phyloP scores from a whole-genome alignment of 1,140 invertebrate species.

The Drosophila ficusphila region DNA sequence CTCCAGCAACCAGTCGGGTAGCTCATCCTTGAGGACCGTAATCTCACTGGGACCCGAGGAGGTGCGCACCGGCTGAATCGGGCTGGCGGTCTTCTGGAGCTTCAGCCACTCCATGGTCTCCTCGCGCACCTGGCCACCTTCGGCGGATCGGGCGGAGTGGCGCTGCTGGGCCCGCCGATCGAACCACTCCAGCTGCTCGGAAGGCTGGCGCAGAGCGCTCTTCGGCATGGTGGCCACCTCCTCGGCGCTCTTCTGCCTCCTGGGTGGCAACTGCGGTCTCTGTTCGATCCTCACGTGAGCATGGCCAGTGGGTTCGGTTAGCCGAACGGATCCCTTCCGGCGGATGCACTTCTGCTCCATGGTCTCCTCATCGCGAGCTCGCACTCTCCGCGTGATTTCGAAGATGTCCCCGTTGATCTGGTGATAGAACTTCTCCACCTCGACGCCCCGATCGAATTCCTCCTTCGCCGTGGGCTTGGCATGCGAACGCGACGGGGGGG shows the following conservation, averaged over 20 bases:
- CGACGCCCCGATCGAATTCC: slow-evolving; percentile 80
- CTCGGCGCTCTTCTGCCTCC: slow-evolving; percentile 78
- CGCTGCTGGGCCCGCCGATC: slow-evolving; percentile 80
- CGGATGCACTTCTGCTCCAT: slow-evolving; percentile 79
- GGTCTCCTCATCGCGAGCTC: slow-evolving; percentile 77
- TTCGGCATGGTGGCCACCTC: slow-evolving; percentile 76
- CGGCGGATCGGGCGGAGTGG: slow-evolving; percentile 80
- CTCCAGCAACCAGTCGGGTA: slow-evolving; percentile 80
- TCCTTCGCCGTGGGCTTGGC: slow-evolving; percentile 66
- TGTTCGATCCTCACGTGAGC: slow-evolving; percentile 63
- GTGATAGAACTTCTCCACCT: slow-evolving; percentile 83
- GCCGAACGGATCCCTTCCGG: slow-evolving; percentile 65
- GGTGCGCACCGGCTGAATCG: slow-evolving; percentile 66
- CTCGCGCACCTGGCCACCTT: slow-evolving; percentile 75
- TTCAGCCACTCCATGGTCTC: slow-evolving; percentile 82
- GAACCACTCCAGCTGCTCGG: slow-evolving; percentile 78
- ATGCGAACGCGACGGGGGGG: slow-evolving; percentile 53
- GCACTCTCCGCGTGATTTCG: slow-evolving; percentile 78
- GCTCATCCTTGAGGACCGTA: slow-evolving; percentile 78
- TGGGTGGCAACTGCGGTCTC: slow-evolving; percentile 72
- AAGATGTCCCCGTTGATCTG: slow-evolving; percentile 84
- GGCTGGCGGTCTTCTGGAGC: slow-evolving; percentile 55
- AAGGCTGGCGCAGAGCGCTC: slow-evolving; percentile 60
- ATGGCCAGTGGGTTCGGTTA: slow-evolving; percentile 38
- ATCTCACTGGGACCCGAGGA: slow-evolving; percentile 81